These are phyloP conservation scores for Ctenodactylus gundi DNA, from an alignment of 2,113 vertebrate species.

Conservation along the genomic window DNA sequence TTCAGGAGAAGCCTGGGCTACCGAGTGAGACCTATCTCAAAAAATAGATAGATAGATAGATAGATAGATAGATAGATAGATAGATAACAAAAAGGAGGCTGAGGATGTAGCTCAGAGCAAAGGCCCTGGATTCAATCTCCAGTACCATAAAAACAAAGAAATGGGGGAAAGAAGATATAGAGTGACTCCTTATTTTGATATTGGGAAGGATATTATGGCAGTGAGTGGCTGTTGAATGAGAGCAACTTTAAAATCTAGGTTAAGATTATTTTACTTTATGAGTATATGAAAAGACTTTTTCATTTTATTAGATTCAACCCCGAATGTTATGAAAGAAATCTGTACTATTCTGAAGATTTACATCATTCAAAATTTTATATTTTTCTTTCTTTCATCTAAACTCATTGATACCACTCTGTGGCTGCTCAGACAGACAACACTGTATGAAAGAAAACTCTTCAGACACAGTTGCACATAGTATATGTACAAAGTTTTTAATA, in stretches of 20 bases:
- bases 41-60: no score
- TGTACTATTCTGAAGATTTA: conserved; percentile 18
- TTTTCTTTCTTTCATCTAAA: neutral
- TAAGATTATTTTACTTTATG: conserved; percentile 31
- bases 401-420: neutral
- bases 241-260: conserved; percentile 43
- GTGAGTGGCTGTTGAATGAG: neutral
- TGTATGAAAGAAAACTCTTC: conserved; percentile 19
- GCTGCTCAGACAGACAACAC: neutral
- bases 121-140: no score
- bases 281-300: conserved; percentile 2
- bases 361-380: neutral
- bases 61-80: no score
- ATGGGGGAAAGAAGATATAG: neutral
- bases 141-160: no score
- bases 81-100: no score
- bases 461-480: neutral
- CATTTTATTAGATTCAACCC: neutral
- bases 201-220: neutral
- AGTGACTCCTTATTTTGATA: neutral
- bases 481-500: conserved; percentile 21
- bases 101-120: no score
- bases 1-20: no score
- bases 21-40: no score
- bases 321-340: neutral